A percentile compares a stretch with the other conserved stretches of the same genome.
Conservation (phyloP, 2,797 vertebrate species). For the Zalophus californianus region DNA sequence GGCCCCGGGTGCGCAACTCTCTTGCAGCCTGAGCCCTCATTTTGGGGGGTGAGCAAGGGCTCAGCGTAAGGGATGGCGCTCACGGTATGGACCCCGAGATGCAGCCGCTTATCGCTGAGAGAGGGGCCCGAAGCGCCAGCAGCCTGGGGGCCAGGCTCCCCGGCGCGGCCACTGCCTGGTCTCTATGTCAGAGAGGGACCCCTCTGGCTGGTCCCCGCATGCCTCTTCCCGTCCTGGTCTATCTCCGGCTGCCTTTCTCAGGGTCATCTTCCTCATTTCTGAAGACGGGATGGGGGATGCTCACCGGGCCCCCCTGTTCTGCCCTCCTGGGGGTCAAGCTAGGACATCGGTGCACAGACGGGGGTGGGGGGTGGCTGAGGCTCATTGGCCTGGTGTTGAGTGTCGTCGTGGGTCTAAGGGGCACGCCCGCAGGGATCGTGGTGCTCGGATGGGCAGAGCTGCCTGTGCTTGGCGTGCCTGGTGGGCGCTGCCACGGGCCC, state of each 20-base stretch:
- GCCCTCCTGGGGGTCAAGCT: background rate
- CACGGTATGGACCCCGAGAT: background rate
- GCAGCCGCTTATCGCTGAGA: background rate
- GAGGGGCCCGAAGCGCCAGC: too few species aligned
- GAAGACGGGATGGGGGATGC: background rate
- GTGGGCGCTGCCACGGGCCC: background rate
- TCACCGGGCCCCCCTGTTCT: background rate
- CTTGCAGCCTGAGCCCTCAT: background rate
- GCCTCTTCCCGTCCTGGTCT: background rate
- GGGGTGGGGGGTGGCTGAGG: background rate
- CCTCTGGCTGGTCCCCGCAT: accelerated
- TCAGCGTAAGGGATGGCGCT: background rate
- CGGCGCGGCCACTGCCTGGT: background rate
- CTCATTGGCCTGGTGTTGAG: background rate
- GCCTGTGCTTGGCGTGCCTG: background rate
- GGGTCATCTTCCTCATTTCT: background rate
- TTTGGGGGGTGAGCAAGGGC: background rate
- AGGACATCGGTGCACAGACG: background rate
- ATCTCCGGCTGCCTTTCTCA: background rate
- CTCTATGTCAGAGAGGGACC: background rate
- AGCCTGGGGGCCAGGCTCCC: background rate
- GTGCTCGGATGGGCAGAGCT: background rate
- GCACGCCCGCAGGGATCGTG: accelerated
- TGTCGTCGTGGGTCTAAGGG: background rate
- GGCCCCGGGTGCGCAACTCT: accelerated